Base-by-base conservation (phyloP, 2,113 vertebrate species). In the Brienomyrus brachyistius region DNA sequence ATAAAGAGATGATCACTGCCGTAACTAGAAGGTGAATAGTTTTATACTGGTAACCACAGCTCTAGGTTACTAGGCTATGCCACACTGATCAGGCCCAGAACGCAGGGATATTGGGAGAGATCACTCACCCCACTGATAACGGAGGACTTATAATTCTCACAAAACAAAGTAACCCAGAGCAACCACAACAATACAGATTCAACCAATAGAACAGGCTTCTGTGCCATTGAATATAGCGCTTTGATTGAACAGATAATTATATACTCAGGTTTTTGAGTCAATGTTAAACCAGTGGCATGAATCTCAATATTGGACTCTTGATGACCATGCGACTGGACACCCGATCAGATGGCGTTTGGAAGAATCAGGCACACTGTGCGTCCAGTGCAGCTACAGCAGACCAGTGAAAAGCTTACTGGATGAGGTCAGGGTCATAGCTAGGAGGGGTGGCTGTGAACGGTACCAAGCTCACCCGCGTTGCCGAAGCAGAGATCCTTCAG, bases 401-500 rank as follows among this genome's bases (percentile, higher is more conserved):
- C 56, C 56, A n/a, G 56, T 7, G 21, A 59, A 59, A 8, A 11
- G 66, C 66, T 27, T 31, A 31, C 27, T 35, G 66, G n/a, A 15
- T 31, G 66, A 74, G 11, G 43, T 27, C 74, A 4, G 15, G 5
- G 5, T 31, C 43, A 83, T 23, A 83, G 17, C 43, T 45, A 47
- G 80, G 43, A 17, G 80, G 1, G 7, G 15, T 10, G 40, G 7
- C 1, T 17, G 80, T 19, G 21, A 31, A 9, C 0, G 15, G 35
- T 3, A 19, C 7, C 40, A 1, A 23, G 43, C 84, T 90, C 94
- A 99, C 98, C 98, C 93, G 90, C 97, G 93, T 90, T 97, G 50
- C 96, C 96, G 88, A 99, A 99, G 70, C 97, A 95, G 88, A 99
- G 92, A 88, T 98, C 97, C 93, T 94, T 95, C 62, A 99, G 96